Base-by-base conservation (phyloP, 2,888 invertebrate species). In the Heliconius charithonia region DNA sequence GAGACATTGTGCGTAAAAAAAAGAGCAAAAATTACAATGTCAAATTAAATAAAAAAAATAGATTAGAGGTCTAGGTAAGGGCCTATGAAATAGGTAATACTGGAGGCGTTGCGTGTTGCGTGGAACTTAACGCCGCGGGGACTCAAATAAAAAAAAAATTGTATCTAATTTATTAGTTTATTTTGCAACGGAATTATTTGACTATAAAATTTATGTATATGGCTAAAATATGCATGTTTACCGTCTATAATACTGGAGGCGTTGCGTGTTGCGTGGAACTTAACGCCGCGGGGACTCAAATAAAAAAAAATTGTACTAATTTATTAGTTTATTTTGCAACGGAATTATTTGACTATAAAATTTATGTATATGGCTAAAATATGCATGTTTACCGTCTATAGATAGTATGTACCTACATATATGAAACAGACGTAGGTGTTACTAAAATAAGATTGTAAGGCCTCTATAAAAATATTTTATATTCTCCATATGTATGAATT, bases 291-390 rank as follows among this genome's bases (percentile, higher is more conserved):
- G 1, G 16, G 16, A 45, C 4, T 45, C 16, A 45, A 45, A 16
- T 0, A 51, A 7, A 45, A n/a, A 63, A 16, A 63, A 29, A 6
- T 19, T 16, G 13, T 6, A 7, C 63, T 6, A 63, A 27, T 63
- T 63, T 63, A 7, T 27, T 16, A 63, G 27, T 27, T 19, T 63
- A 63, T 29, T 19, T 27, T 2, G 27, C 63, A 63, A 63, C 4
- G 16, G 16, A 63, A 7, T 63, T 25, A 59, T 6, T 63, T 63
- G 27, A 63, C 16, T 27, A 63, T 25, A 25, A 63, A 4, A 63
- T 27, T 63, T 63, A 63, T 37, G 10, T 37, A 37, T 63, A 63
- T 63, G 63, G 37, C n/a, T 67, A 67, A 67, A 37, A 25, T 67
- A 67, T 67, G 37, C n/a, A 4, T 67, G n/a, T 37, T n/a, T 4